Percentiles rank a stretch among this genome's conserved stretches.
Evolutionary conservation across 2,113 vertebrate species (phyloP).

Genomic region (Gallinago undulata): DNA sequence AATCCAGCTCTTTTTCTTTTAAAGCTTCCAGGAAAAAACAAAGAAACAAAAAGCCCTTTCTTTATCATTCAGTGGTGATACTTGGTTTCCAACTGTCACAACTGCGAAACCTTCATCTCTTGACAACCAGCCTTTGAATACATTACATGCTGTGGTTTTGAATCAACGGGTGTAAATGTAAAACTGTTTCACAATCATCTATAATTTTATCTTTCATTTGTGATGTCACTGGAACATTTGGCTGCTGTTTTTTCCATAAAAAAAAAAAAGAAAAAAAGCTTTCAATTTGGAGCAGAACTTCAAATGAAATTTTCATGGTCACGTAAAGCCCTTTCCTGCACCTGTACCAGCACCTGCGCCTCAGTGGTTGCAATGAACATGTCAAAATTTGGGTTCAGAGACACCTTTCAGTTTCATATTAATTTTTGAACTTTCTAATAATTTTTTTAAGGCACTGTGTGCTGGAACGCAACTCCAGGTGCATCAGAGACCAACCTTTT

Average conservation of each 20-base stretch:
- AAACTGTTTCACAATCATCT: neutral
- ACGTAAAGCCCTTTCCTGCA: neutral
- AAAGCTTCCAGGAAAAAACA: neutral
- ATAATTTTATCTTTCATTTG: neutral
- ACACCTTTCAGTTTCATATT: neutral
- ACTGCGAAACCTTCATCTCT: neutral
- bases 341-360: neutral
- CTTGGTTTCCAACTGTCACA: neutral
- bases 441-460: neutral
- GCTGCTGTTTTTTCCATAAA: neutral
- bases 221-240: neutral
- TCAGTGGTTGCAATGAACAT: neutral
- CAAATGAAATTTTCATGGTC: neutral
- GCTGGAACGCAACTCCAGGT: neutral
- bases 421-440: neutral
- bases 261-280: neutral
- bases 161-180: neutral
- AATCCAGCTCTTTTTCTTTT: constrained; percentile 5
- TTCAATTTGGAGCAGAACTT: neutral
- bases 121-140: neutral
- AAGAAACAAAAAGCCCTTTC: neutral
- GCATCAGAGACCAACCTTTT: neutral
- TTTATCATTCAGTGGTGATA: neutral
- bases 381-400: neutral
- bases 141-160: neutral